Conservation (phyloP, 1,140 invertebrate genomes). For the Rhopalosiphum padi region DNA sequence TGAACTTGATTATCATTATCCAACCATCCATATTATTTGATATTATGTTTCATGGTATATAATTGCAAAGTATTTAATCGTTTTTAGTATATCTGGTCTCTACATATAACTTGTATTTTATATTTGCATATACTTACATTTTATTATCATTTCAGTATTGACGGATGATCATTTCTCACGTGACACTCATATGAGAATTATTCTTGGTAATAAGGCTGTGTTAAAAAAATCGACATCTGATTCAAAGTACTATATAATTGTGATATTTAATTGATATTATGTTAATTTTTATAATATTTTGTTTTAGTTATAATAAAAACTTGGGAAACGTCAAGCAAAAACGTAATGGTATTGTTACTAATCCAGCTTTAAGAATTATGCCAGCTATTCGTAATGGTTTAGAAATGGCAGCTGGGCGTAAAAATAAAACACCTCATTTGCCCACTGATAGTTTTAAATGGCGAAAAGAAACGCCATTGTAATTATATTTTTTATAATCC, state of each 20-base stretch:
- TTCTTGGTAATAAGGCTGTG: conserved; percentile 69
- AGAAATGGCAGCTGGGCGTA: conserved; percentile 69
- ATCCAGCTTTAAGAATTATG: conserved; percentile 82
- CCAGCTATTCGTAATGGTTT: conserved; percentile 75
- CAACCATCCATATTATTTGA: not conserved
- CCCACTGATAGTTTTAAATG: conserved; percentile 72
- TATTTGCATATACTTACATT: not conserved
- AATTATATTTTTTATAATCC: conserved; percentile 59
- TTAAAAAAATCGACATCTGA: conserved; percentile 28
- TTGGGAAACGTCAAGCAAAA: conserved; percentile 70
- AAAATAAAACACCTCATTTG: conserved; percentile 65
- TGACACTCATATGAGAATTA: conserved; percentile 90
- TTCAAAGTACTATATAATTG: not conserved
- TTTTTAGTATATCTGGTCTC: not conserved
- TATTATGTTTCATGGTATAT: not conserved
- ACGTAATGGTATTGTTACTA: conserved; percentile 89
- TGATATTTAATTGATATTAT: not conserved
- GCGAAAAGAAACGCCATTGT: conserved; percentile 76
- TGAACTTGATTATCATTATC: not conserved
- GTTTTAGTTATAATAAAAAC: conserved; percentile 57
- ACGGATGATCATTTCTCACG: conserved; percentile 75
- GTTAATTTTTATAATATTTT: not conserved
- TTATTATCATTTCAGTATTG: conserved; percentile 61
- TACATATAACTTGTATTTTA: not conserved
- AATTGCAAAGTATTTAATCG: not conserved